A percentile compares a stretch with the other conserved stretches of the same genome.
These are phyloP conservation scores for Germaria angustata DNA, from an alignment of 2,888 invertebrate species.

Conservation along the genomic window DNA sequence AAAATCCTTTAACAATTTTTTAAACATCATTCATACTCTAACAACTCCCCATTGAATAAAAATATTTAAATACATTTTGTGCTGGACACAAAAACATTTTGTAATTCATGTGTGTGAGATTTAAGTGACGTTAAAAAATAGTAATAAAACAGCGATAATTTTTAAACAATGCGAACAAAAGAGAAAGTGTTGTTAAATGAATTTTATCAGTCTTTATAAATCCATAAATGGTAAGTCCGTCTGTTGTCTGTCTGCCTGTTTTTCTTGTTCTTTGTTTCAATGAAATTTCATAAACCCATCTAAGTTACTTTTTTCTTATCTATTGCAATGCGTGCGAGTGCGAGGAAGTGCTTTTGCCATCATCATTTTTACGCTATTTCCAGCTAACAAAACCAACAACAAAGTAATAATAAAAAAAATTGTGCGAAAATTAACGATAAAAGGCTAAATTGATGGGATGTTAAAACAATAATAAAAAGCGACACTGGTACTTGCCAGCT, in stretches of 20 bases:
- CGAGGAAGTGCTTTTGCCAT: neutral
- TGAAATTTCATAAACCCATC: conserved; percentile 1
- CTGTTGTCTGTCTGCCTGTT: neutral
- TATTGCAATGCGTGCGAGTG: neutral
- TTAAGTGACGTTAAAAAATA: conserved; percentile 28
- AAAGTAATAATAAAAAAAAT: conserved; percentile 29
- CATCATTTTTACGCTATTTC: conserved; percentile 35
- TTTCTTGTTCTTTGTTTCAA: neutral
- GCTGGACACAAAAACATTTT: neutral
- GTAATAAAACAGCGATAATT: conserved; percentile 35
- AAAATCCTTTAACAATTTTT: conserved; percentile 42
- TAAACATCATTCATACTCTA: neutral
- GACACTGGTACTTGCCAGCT: conserved; percentile 1
- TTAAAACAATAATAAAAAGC: conserved; percentile 28
- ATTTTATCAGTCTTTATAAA: conserved; percentile 35
- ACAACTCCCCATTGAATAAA: conserved; percentile 13
- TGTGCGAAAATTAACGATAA: conserved; percentile 53
- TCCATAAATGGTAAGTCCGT: neutral
- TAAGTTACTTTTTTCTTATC: neutral
- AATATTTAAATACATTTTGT: conserved; percentile 35
- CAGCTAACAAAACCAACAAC: conserved; percentile 20
- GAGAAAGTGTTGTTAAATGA: conserved; percentile 40
- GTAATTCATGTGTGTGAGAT: neutral
- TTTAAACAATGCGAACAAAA: conserved; percentile 39
- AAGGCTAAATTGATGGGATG: conserved; percentile 56